These are phyloP conservation scores for Smittia sp. DNA, from an alignment of 2,888 invertebrate species.

Conservation along the genomic window DNA sequence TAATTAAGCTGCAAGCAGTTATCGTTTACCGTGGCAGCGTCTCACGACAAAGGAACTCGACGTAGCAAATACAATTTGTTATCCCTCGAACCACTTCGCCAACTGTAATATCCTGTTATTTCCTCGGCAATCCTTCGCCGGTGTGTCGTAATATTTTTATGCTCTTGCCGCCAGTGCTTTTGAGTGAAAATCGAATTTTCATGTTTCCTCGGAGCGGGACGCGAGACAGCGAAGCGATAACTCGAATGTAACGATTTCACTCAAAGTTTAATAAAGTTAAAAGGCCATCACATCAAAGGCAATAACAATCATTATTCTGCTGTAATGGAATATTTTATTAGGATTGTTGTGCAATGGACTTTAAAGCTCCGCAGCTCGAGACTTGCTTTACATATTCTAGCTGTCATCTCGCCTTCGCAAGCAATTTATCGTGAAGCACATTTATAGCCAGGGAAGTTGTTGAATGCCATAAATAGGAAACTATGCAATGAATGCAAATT, in stretches of 20 bases:
- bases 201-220: not conserved
- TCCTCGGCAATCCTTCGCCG: not conserved
- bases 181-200: slow-evolving; percentile 10
- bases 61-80: no score
- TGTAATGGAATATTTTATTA: not conserved
- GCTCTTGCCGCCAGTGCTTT: not conserved
- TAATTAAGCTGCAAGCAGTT: no score
- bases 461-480: slow-evolving; percentile 13
- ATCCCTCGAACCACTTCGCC: no score
- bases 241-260: not conserved
- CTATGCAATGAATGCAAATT: slow-evolving; percentile 27
- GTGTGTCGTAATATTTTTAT: slow-evolving; percentile 4
- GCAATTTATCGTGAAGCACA: not conserved
- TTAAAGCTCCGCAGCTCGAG: not conserved
- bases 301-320: slow-evolving; percentile 16
- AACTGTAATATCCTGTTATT: not conserved
- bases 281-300: not conserved
- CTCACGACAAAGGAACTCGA: no score
- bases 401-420: not conserved
- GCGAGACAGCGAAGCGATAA: slow-evolving; percentile 14
- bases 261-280: slow-evolving; percentile 32
- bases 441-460: not conserved
- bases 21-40: no score
- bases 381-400: slow-evolving; percentile 3
- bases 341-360: not conserved